Conservation (phyloP, 2,113 vertebrate species). For the Climacteris rufus region DNA sequence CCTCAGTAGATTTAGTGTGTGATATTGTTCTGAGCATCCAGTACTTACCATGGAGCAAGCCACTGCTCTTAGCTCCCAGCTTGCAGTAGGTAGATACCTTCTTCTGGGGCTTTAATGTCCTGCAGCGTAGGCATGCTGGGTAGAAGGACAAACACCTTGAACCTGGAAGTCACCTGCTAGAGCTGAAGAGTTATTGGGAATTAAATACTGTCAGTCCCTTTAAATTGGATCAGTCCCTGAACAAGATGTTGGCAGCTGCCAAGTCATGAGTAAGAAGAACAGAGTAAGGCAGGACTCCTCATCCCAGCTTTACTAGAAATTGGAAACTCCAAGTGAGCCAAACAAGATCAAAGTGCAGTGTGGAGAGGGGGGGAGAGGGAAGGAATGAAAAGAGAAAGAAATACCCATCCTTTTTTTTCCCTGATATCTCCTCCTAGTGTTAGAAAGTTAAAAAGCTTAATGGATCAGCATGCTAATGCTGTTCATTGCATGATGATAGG, state of each 20-base stretch:
- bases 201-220: not conserved
- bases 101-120: not conserved
- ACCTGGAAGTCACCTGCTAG: not conserved
- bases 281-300: not conserved
- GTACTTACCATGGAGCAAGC: not conserved
- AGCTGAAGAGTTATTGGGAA: not conserved
- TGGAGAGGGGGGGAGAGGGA: not conserved
- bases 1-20: not conserved
- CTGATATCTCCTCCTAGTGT: not conserved
- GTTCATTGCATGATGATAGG: not conserved
- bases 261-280: not conserved
- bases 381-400: not conserved
- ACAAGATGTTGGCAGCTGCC: not conserved
- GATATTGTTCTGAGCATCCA: not conserved
- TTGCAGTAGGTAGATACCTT: not conserved
- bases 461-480: not conserved
- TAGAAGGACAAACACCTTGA: not conserved
- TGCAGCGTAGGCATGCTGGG: accelerated
- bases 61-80: not conserved
- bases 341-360: not conserved
- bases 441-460: not conserved
- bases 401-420: not conserved
- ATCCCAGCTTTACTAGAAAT: not conserved
- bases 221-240: not conserved
- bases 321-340: not conserved